Evolutionary conservation across 2,797 vertebrate genomes (phyloP).

Genomic region (Lateolabrax maculatus): DNA sequence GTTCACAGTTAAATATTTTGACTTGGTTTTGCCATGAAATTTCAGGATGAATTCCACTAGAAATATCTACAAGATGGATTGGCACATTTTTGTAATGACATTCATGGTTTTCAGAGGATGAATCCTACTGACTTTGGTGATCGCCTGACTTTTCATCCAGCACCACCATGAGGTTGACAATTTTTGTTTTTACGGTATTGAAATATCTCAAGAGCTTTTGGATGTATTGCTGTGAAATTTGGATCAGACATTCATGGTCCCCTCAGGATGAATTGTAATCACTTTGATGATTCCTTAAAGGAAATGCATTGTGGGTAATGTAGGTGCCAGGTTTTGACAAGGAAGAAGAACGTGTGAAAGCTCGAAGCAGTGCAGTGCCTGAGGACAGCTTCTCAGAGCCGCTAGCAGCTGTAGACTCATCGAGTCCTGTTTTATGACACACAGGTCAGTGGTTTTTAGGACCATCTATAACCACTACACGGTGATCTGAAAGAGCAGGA

Average conservation of each 20-base stretch:
- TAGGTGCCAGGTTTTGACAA: too few species aligned
- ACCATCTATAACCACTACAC: background rate
- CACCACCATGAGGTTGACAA: background rate
- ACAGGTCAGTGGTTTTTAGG: background rate
- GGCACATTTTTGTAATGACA: background rate
- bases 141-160: too few species aligned
- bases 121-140: background rate
- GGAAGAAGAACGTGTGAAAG: too few species aligned
- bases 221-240: background rate
- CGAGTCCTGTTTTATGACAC: too few species aligned
- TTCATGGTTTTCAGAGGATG: background rate
- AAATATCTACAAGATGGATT: background rate
- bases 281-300: too few species aligned
- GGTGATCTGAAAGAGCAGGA: background rate
- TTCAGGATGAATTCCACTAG: background rate
- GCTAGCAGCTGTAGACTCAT: background rate
- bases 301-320: too few species aligned
- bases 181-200: too few species aligned
- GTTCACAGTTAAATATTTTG: background rate
- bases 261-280: background rate
- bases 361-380: too few species aligned
- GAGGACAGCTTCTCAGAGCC: background rate
- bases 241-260: background rate
- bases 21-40: too few species aligned
- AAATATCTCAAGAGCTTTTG: too few species aligned